These are phyloP conservation scores for Cheilinus undulatus DNA, from an alignment of 2,113 vertebrate species.

Conservation along the genomic window DNA sequence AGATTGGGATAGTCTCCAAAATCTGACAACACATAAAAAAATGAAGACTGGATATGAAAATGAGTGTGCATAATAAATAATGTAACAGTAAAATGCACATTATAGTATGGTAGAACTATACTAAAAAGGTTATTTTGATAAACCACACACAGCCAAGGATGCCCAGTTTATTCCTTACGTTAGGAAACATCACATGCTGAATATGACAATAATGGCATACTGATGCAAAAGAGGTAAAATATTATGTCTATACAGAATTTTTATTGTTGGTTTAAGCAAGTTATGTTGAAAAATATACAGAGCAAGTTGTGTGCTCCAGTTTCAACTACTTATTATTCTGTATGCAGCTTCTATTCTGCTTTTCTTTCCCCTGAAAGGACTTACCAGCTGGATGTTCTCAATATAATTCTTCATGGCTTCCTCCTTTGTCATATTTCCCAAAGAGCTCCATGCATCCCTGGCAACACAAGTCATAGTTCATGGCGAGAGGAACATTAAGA, in stretches of 20 bases:
- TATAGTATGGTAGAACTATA: no score
- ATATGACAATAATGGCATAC: no score
- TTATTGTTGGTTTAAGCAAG: neutral
- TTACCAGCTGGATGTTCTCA: constrained; percentile 97
- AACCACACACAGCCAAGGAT: no score
- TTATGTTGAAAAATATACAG: neutral
- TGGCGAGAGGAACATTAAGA: neutral
- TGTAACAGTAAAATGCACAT: no score
- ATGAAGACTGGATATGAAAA: no score
- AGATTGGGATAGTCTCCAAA: constrained; percentile 94
- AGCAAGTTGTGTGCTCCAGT: neutral
- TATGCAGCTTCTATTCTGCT: constrained; percentile 1
- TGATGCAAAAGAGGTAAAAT: no score
- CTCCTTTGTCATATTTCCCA: constrained; percentile 94
- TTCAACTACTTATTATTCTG: constrained; percentile 21
- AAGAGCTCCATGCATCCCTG: constrained; percentile 95
- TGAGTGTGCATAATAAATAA: no score
- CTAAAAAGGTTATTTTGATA: no score
- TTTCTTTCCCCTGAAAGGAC: constrained; percentile 39
- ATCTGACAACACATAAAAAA: constrained; percentile 81
- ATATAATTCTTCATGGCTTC: constrained; percentile 97
- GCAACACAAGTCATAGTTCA: constrained; percentile 54
- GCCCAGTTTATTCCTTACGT: neutral
- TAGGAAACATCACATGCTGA: no score
- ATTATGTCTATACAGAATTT: neutral